Base-by-base conservation (phyloP, 2,797 vertebrate genomes). In the Phoeniculus purpureus region DNA sequence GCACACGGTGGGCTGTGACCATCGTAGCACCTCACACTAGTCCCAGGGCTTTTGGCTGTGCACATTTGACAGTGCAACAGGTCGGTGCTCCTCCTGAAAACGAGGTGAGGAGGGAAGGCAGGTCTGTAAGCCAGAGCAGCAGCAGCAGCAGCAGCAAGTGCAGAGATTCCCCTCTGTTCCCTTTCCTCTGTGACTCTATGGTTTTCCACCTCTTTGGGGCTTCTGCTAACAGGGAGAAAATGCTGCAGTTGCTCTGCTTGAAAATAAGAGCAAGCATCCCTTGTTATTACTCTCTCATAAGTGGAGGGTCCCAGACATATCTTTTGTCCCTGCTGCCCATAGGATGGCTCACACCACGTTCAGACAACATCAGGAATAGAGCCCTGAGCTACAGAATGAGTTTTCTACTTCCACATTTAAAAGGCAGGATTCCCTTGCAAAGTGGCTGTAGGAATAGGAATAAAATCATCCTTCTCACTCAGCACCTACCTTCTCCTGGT, bases 71-170 rank as follows among this genome's bases (percentile, higher is more conserved):
- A 19, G 21, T 5, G 34, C 76, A 72, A 52, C 80, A 19, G 32
- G 6, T 12, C 2, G 19, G 9, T 48, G 10, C 66, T 67, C 0
- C 31, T 78, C 26, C 21, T 19, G 2, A 19, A 75, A 47, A 37
- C 0, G 5, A 73, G 31, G 16, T 1, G 16, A 32, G 56, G 21
- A 51, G 12, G 27, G 58, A 31, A 58, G 78, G 55, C 23, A 56
- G n/a, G 22, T 14, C 45, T 60, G n/a, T 43, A 47, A 34, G 51
- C 27, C n/a, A 3, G 52, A 62, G 48, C 3, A 1, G 34, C 37
- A 37, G 37, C 85, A 62, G 48, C 3, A 1, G 34, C 37, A 37
- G 37, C 85, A 48, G 29, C 1, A 15, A 37, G 15, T 0, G 0
- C 59, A 64, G 70, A 2, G 6, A 7, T 73, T 86, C 37, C 27